Evolutionary conservation across 2,797 vertebrate species (phyloP), one percentile per base, ranked within the genome.

Genomic region (Discoglossus pictus): DNA sequence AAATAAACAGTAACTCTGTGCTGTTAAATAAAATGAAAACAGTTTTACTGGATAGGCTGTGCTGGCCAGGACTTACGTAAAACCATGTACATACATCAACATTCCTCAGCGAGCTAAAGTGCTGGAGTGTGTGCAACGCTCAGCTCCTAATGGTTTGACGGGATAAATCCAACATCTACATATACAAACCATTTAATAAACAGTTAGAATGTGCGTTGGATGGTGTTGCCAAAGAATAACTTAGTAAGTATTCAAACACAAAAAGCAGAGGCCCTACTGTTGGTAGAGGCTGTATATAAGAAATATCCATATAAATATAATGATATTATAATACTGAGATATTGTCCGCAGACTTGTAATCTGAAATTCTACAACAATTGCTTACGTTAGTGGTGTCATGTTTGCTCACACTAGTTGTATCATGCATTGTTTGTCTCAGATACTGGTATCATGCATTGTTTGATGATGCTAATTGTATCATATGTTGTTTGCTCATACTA

Each of bases 121-220:
- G 64, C 7, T 24, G 31, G 55, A 72, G 59, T 61, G 21, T 40
- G 39, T 4, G 65, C 72, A 82, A 66, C 74, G 12, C 73, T 75
- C 72, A 59, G 66, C 43, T 44, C 74, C 53, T 79, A 36, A 69
- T 73, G 34, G 4, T 59, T 59, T 44, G 42, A 73, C 46, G 50
- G 63, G 68, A 72, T 75, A 77, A 74, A 83, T 78, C 74, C 52
- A 65, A n/a, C 25, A 60, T 74, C 50, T 69, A 61, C 52, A 46
- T 76, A 72, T 74, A 78, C 72, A 72, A 77, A 61, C 43, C 15
- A 38, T 78, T 78, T 78, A 71, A 73, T 68, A 80, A 82, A 80
- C 79, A 76, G 74, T 81, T 78, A 59, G 71, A 65, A 58, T 76
- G 74, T 75, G 65, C 25, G 69, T 74, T 47, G 67, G 58, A 48